Evolutionary conservation across 1,140 invertebrate genomes (phyloP), one percentile per base, ranked within the genome.

Genomic region (Idris sp.): DNA sequence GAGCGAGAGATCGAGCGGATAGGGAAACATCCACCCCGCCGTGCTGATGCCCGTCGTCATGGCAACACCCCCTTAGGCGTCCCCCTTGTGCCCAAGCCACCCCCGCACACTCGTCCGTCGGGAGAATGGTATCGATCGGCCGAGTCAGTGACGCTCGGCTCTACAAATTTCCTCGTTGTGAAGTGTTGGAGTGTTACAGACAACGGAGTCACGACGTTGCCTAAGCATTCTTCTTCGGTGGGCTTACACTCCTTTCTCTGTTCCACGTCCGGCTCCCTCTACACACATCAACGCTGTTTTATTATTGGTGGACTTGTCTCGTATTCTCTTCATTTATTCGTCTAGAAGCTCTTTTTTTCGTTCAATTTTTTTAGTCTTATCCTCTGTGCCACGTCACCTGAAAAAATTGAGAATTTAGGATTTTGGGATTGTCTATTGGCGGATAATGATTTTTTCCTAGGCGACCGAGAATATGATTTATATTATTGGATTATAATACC

Each of bases 21-120:
- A 59, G 58, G 38, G 53, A 36, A 77, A 73, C 65, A 79, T 78
- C 78, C 80, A 83, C 81, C 79, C 79, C 78, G 74, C 61, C 67
- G 59, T 49, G 59, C 61, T 81, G 83, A 84, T 83, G 80, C 81
- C 41, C 53, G 71, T 85, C 68, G 62, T 56, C 82, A 86, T 86
- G 81, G 85, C 69, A 84, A 86, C 85, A 83, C 84, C 84, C 83
- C 83, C 81, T 74, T 78, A 84, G 83, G 81, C 84, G 81, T 81
- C 83, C 81, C 82, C 79, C 78, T 78, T 73, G 64, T 69, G 64
- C 69, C 75, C 75, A 71, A 62, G 61, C 80, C 81, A 80, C 82
- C 82, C 82, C 82, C 79, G 81, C 81, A 72, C 65, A 75, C 73
- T 26, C 51, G 31, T 44, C 74, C 69, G 53, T 71, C 75, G 46